These are phyloP conservation scores for Lanius collurio DNA, from an alignment of 2,113 vertebrate genomes.

Conservation along the genomic window DNA sequence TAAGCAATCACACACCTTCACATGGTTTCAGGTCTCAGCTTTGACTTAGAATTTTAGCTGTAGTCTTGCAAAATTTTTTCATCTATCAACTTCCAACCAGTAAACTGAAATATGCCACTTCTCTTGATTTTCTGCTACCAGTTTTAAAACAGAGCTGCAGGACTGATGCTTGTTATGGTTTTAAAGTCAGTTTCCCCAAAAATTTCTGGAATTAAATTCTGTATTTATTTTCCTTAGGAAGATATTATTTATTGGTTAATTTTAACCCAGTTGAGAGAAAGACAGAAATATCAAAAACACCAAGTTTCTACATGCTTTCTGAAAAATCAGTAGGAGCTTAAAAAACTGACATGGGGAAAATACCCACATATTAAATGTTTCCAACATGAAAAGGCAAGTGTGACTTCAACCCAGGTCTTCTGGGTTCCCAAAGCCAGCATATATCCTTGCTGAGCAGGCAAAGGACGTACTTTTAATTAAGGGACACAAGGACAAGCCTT, in stretches of 20 bases:
- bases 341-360: neutral
- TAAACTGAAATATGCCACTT: neutral
- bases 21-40: neutral
- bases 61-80: neutral
- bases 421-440: neutral
- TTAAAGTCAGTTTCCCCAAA: neutral
- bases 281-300: neutral
- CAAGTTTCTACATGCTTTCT: neutral
- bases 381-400: neutral
- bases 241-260: neutral
- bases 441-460: neutral
- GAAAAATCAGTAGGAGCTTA: neutral
- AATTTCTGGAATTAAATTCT: neutral
- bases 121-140: neutral
- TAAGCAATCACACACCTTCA: neutral
- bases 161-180: neutral
- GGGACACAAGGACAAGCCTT: neutral
- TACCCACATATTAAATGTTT: neutral
- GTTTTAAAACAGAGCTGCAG: neutral
- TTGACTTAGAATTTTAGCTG: neutral
- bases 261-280: neutral
- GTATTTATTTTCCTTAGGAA: constrained; percentile 1
- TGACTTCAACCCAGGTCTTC: neutral
- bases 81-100: neutral
- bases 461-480: neutral